Evolutionary conservation across 2,888 invertebrate genomes (phyloP).

Genomic region (Mesorhabditis sp.): DNA sequence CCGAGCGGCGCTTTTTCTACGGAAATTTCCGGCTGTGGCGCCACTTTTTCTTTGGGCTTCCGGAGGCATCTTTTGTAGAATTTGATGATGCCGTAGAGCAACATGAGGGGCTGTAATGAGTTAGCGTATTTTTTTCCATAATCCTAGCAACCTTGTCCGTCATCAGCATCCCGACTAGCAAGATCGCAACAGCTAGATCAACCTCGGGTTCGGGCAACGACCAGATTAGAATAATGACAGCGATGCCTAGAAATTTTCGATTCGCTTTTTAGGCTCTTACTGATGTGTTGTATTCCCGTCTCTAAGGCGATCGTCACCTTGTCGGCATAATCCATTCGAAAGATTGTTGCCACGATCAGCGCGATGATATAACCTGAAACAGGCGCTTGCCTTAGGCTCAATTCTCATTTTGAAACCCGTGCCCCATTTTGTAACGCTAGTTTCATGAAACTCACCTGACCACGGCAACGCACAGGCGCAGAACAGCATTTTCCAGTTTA

Average conservation of each 20-base stretch:
- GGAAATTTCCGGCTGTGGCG: not conserved
- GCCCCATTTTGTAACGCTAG: not conserved
- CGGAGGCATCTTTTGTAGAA: not conserved
- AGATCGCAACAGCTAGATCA: not conserved
- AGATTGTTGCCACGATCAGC: not conserved
- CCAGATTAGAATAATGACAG: conserved; percentile 1
- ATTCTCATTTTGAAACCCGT: not conserved
- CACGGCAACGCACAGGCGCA: not conserved
- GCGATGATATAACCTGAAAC: not conserved
- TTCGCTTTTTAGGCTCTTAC: not conserved
- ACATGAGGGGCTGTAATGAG: not conserved
- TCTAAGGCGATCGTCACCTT: conserved; percentile 2
- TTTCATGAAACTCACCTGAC: not conserved
- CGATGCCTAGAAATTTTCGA: not conserved
- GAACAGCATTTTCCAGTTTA: not conserved
- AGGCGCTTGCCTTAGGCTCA: not conserved
- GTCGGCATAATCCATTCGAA: conserved; percentile 4
- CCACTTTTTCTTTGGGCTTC: not conserved
- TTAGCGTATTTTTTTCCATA: not conserved
- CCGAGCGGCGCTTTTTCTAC: conserved; percentile 5
- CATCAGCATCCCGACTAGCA: not conserved
- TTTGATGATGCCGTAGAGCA: not conserved
- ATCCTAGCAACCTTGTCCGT: not conserved
- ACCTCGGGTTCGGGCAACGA: conserved; percentile 6
- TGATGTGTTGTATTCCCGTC: not conserved